phyloP scores from a whole-genome alignment of 1,140 invertebrate species.

The Zaprionus ghesquierei region DNA sequence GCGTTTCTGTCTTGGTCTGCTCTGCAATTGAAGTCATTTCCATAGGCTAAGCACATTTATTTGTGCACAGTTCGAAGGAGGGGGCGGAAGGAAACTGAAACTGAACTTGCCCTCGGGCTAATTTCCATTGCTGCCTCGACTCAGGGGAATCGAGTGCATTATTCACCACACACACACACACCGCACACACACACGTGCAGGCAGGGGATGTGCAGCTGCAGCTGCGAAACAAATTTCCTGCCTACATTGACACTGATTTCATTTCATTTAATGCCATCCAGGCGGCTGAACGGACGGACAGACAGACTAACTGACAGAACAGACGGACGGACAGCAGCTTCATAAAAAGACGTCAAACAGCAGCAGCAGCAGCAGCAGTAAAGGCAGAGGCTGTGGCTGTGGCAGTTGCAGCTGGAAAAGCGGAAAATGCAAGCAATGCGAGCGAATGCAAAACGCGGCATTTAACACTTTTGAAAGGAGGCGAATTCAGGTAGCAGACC shows the following conservation, averaged over 20 bases:
- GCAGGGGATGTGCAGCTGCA: not conserved
- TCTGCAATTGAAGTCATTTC: not conserved
- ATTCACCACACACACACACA: not conserved
- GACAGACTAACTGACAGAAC: not conserved
- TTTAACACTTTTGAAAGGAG: conserved; percentile 76
- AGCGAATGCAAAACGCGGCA: conserved; percentile 77
- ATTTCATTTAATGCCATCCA: conserved; percentile 52
- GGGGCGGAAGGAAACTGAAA: not conserved
- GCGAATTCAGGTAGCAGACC: conserved; percentile 10
- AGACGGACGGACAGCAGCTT: conserved; percentile 1
- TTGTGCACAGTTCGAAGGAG: not conserved
- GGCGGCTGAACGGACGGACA: conserved; percentile 28
- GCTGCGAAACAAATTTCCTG: conserved; percentile 60
- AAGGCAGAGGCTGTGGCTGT: too few relatives aligned
- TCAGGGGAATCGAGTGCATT: not conserved
- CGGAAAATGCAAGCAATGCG: conserved; percentile 52
- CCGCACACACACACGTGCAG: too few relatives aligned
- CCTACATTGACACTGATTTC: conserved; percentile 77
- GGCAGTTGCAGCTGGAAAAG: conserved; percentile 12
- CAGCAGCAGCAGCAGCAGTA: conserved; percentile 1
- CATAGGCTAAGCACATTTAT: not conserved
- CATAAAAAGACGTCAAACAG: conserved; percentile 46
- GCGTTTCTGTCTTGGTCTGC: not conserved
- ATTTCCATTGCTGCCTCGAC: conserved; percentile 35
- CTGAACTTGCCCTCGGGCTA: conserved; percentile 45